Evolutionary conservation across 2,797 vertebrate species (phyloP).

Genomic region (Scomberomorus guttatus): DNA sequence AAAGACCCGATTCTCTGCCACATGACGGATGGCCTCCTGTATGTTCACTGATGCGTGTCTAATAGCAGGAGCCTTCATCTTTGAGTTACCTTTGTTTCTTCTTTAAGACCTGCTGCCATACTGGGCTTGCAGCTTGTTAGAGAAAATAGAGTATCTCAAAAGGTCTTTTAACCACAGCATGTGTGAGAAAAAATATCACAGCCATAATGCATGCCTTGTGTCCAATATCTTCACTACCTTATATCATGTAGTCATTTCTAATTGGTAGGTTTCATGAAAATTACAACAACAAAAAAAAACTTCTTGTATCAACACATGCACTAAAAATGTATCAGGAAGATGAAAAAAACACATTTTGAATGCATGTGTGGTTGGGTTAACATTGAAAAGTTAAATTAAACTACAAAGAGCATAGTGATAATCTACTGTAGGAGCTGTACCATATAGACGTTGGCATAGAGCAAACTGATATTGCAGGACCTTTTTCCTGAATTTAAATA

Average conservation of each 20-base stretch:
- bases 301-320: background rate
- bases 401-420: background rate
- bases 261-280: background rate
- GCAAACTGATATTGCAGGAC: background rate
- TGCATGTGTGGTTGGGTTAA: background rate
- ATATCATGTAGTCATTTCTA: background rate
- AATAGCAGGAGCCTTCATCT: slow-evolving; percentile 41
- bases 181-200: background rate
- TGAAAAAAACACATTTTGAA: background rate
- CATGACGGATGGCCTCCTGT: slow-evolving; percentile 39
- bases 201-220: background rate
- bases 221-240: background rate
- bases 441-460: too few relatives aligned
- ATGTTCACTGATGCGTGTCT: slow-evolving; percentile 38
- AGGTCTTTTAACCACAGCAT: slow-evolving; percentile 21
- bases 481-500: background rate
- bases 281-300: background rate
- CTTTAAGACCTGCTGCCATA: slow-evolving; percentile 54
- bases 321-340: background rate
- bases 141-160: slow-evolving; percentile 28
- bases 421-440: background rate
- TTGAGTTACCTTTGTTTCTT: slow-evolving; percentile 50
- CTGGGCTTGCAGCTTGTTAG: slow-evolving; percentile 45
- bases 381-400: background rate
- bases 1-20: slow-evolving; percentile 47